These are phyloP conservation scores for Ophthalmolycus amberensis DNA, from an alignment of 2,113 vertebrate species.

Conservation along the genomic window DNA sequence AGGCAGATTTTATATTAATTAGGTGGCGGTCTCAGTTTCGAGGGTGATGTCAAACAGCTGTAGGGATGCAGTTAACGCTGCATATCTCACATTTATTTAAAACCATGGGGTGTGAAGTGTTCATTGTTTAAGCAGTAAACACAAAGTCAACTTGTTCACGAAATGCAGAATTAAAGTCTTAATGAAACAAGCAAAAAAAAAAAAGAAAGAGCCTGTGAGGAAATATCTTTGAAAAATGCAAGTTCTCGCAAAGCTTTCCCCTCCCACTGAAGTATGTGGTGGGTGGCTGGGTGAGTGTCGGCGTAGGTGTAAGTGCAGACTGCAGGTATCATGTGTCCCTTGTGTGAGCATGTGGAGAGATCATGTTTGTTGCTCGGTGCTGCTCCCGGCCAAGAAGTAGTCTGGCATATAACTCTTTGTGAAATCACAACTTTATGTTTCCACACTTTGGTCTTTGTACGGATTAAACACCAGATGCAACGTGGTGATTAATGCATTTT, in stretches of 20 bases:
- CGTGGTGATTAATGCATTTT: neutral
- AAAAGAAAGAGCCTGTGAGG: neutral
- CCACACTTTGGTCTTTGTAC: neutral
- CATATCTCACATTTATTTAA: conserved; percentile 71
- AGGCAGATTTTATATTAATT: conserved; percentile 81
- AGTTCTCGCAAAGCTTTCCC: conserved; percentile 1
- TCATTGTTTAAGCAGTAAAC: conserved; percentile 55
- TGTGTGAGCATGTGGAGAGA: conserved; percentile 18
- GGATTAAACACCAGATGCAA: neutral
- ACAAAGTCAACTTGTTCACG: neutral
- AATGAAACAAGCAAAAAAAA: conserved; percentile 5
- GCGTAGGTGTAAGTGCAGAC: conserved; percentile 23
- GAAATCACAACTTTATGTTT: conserved; percentile 1
- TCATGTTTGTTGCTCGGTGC: neutral
- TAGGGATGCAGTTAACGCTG: conserved; percentile 69
- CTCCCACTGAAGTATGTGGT: conserved; percentile 26
- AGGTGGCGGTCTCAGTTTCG: conserved; percentile 76
- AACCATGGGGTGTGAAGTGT: conserved; percentile 43
- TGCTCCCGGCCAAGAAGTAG: conserved; percentile 15
- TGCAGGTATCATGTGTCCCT: conserved; percentile 7
- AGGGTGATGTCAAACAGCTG: conserved; percentile 81
- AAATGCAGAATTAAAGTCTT: conserved; percentile 20
- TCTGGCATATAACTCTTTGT: conserved; percentile 4
- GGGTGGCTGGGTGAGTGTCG: conserved; percentile 28
- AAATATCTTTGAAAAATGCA: conserved; percentile 4